Conservation (phyloP, 2,797 vertebrate genomes). For the Paratrypauchen microcephalus region DNA sequence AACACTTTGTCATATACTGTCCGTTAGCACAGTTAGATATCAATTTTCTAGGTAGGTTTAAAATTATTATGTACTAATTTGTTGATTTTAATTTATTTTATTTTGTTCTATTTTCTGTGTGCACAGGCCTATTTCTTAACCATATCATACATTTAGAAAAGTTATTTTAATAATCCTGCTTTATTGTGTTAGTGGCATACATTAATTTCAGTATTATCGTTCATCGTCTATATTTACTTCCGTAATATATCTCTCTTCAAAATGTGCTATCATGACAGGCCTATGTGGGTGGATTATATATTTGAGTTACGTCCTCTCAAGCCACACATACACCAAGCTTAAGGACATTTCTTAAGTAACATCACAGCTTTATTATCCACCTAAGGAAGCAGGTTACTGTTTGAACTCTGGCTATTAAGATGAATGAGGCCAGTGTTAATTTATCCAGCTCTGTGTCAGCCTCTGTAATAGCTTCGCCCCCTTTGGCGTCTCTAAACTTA, state of each 20-base stretch:
- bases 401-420: constrained; percentile 6
- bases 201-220: too few relatives aligned
- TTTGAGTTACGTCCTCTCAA: too few relatives aligned
- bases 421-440: constrained; percentile 12
- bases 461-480: constrained; percentile 7
- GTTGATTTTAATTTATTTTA: neutral
- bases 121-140: too few relatives aligned
- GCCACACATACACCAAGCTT: too few relatives aligned
- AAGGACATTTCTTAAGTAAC: neutral
- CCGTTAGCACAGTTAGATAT: neutral
- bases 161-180: too few relatives aligned
- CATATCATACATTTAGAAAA: too few relatives aligned
- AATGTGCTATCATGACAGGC: too few relatives aligned
- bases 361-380: neutral
- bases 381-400: neutral
- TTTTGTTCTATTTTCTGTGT: neutral
- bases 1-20: neutral
- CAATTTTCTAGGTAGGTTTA: too few relatives aligned
- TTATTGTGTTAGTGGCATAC: too few relatives aligned
- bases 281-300: too few relatives aligned
- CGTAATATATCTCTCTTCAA: too few relatives aligned
- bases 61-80: neutral
- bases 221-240: too few relatives aligned
- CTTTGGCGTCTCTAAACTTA: constrained; percentile 4
- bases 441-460: constrained; percentile 6